Percentiles rank a stretch among this genome's conserved stretches.
Conservation (phyloP, 2,888 invertebrate genomes). For the Agonopterix heracliana region DNA sequence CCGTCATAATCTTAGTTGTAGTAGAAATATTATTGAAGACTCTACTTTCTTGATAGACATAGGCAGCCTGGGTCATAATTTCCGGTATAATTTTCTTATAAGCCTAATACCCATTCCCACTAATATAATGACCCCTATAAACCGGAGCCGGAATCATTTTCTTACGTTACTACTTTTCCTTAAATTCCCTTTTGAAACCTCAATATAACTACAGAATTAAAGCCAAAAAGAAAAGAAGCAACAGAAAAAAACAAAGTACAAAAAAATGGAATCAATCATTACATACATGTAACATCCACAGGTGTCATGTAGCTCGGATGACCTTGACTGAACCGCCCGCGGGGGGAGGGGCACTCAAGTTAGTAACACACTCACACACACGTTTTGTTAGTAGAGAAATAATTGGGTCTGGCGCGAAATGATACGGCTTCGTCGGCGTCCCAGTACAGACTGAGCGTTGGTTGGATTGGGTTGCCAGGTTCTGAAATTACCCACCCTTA, state of each 20-base stretch:
- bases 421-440: slow-evolving; percentile 33
- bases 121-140: no score
- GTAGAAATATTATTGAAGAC: no score
- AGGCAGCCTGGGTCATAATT: no score
- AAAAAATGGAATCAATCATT: slow-evolving; percentile 12
- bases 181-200: no score
- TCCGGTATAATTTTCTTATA: no score
- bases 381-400: slow-evolving; percentile 43
- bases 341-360: slow-evolving; percentile 38
- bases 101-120: no score
- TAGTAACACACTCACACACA: slow-evolving; percentile 56
- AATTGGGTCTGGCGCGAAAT: slow-evolving; percentile 22
- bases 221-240: not conserved
- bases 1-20: no score
- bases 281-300: slow-evolving; percentile 59
- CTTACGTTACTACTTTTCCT: no score
- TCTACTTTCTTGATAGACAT: no score
- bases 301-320: slow-evolving; percentile 60
- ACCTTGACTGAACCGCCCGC: slow-evolving; percentile 52
- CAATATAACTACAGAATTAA: no score
- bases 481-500: slow-evolving; percentile 11
- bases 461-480: slow-evolving; percentile 52
- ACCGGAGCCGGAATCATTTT: no score
- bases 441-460: slow-evolving; percentile 53
- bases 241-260: not conserved